phyloP scores from a whole-genome alignment of 2,797 vertebrate species.

The Catharus ustulatus region DNA sequence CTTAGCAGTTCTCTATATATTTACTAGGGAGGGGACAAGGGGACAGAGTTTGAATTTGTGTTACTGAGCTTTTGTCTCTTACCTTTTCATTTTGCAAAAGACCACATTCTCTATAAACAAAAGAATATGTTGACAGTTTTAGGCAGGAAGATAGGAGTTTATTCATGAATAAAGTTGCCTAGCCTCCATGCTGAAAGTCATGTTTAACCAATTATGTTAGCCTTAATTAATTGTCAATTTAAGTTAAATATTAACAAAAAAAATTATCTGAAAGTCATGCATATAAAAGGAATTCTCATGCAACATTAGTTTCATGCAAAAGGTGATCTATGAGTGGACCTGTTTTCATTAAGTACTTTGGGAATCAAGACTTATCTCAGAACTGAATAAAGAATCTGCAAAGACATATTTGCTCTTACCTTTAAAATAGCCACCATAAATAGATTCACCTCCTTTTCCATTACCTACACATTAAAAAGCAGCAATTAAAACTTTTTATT shows the following conservation, averaged over 20 bases:
- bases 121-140: slow-evolving; percentile 99
- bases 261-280: slow-evolving; percentile 80
- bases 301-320: slow-evolving; percentile 88
- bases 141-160: slow-evolving; percentile 98
- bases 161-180: slow-evolving; percentile 95
- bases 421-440: slow-evolving; percentile 99
- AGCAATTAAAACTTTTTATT: neutral
- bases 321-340: slow-evolving; percentile 79
- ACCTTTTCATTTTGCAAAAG: slow-evolving; percentile 99
- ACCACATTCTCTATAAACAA: slow-evolving; percentile 99
- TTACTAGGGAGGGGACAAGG: slow-evolving; percentile 85
- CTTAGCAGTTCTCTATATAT: slow-evolving; percentile 73
- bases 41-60: slow-evolving; percentile 91
- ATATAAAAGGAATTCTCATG: slow-evolving; percentile 83
- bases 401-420: slow-evolving; percentile 83
- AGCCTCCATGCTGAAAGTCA: slow-evolving; percentile 98
- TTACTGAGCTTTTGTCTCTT: slow-evolving; percentile 99
- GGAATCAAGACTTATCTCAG: slow-evolving; percentile 70
- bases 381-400: slow-evolving; percentile 59
- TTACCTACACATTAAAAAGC: slow-evolving; percentile 82
- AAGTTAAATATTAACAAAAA: slow-evolving; percentile 75
- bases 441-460: slow-evolving; percentile 98
- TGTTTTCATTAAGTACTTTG: slow-evolving; percentile 75
- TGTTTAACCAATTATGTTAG: slow-evolving; percentile 83
- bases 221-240: slow-evolving; percentile 81